Conservation (phyloP, 2,797 vertebrate genomes). For the Tolypeutes matacus region DNA sequence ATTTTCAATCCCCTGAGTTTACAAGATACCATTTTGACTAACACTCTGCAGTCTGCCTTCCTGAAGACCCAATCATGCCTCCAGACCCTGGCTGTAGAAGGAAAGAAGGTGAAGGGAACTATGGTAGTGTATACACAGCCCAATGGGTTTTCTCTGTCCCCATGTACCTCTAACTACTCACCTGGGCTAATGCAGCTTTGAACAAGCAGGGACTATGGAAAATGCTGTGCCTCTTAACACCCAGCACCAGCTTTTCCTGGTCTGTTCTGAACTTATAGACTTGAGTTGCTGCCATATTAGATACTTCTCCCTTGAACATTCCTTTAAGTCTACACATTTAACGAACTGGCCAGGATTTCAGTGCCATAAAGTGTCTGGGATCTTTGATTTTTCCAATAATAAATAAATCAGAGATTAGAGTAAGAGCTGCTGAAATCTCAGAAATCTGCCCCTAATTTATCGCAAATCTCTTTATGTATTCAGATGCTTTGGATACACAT, state of each 20-base stretch:
- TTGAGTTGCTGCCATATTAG: constrained; percentile 79
- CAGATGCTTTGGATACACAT: constrained; percentile 80
- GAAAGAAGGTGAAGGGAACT: not conserved
- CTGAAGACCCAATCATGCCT: not conserved
- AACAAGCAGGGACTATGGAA: constrained; percentile 63
- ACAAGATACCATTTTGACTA: not conserved
- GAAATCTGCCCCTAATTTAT: constrained; percentile 79
- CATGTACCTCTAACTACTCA: constrained; percentile 79
- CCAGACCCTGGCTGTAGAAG: not conserved
- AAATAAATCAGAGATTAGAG: constrained; percentile 86
- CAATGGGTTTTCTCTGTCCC: not conserved
- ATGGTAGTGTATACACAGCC: not conserved
- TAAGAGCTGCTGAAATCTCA: constrained; percentile 83
- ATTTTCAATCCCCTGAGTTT: not conserved
- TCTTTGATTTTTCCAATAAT: constrained; percentile 85
- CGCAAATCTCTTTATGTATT: constrained; percentile 76
- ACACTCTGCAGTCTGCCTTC: not conserved
- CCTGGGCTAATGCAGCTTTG: constrained; percentile 69
- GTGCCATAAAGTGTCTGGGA: constrained; percentile 79
- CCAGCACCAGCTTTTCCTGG: constrained; percentile 52
- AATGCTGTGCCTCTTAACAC: constrained; percentile 72
- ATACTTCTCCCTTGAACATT: constrained; percentile 79
- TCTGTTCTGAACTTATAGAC: constrained; percentile 75
- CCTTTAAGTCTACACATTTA: constrained; percentile 83
- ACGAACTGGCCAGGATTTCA: constrained; percentile 81